phyloP scores from a whole-genome alignment of 2,797 vertebrate species.

The Spinus pinus region DNA sequence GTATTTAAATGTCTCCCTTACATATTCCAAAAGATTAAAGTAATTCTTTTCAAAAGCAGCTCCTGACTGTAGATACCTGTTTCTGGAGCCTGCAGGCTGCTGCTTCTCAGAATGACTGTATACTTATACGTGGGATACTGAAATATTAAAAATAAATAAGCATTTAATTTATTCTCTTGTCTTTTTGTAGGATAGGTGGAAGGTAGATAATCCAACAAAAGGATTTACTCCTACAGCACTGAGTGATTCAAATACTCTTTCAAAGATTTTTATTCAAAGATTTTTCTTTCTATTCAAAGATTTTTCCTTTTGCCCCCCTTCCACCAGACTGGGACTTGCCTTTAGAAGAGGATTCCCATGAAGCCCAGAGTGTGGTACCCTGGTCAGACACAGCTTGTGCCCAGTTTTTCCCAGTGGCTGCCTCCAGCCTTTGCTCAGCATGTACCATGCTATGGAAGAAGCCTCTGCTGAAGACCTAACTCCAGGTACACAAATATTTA shows the following conservation, averaged over 20 bases:
- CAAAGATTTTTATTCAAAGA: no score
- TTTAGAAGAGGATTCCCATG: neutral
- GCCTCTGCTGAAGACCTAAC: neutral
- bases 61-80: neutral
- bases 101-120: neutral
- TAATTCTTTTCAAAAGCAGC: constrained; percentile 15
- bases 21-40: constrained; percentile 21
- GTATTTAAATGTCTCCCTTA: constrained; percentile 3
- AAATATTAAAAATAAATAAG: constrained; percentile 37
- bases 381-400: neutral
- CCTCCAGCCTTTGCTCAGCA: neutral
- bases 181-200: neutral
- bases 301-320: neutral
- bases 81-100: neutral
- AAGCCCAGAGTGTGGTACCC: neutral
- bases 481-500: neutral
- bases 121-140: neutral
- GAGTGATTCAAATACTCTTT: neutral
- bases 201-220: constrained; percentile 7
- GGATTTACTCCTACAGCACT: neutral
- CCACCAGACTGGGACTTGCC: neutral
- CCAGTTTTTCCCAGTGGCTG: neutral
- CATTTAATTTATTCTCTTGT: neutral
- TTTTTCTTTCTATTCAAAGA: neutral
- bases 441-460: rapidly evolving